Conservation (phyloP, 2,888 invertebrate species). For the Cerastoderma edule region DNA sequence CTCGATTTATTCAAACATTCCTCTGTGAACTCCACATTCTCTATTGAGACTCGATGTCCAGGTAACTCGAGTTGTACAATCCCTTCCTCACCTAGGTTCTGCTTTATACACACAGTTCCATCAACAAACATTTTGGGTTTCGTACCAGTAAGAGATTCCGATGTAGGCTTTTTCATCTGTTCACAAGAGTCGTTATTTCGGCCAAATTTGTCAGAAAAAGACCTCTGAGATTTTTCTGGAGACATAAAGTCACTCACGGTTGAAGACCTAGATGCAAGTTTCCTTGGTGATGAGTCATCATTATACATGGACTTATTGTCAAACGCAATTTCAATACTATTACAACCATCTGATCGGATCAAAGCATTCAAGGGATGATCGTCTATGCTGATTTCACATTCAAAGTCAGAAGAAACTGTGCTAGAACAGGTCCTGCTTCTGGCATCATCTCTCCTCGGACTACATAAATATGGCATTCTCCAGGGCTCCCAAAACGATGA, state of each 20-base stretch:
- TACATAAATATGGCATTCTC: conserved; percentile 39
- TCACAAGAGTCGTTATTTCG: too few species aligned
- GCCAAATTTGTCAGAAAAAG: neutral
- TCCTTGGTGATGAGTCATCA: conserved; percentile 51
- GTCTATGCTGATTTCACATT: conserved; percentile 75
- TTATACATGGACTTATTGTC: conserved; percentile 56
- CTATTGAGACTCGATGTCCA: conserved; percentile 68
- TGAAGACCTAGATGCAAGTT: conserved; percentile 33
- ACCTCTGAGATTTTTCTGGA: conserved; percentile 26
- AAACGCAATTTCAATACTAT: conserved; percentile 74
- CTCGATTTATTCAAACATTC: conserved; percentile 64
- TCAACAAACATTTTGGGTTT: conserved; percentile 43
- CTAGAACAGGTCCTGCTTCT: conserved; percentile 59
- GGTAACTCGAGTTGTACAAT: conserved; percentile 70
- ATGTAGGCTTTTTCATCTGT: neutral
- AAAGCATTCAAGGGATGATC: conserved; percentile 74
- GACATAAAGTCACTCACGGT: conserved; percentile 29
- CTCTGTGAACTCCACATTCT: conserved; percentile 64
- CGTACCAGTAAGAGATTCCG: neutral
- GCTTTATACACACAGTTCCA: conserved; percentile 63
- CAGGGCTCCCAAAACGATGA: conserved; percentile 49
- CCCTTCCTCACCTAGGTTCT: conserved; percentile 71
- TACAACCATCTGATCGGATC: conserved; percentile 74
- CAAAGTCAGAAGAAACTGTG: conserved; percentile 66
- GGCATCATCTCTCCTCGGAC: conserved; percentile 54